Base-by-base conservation (phyloP, 2,113 vertebrate genomes). In the Caranx ignobilis region DNA sequence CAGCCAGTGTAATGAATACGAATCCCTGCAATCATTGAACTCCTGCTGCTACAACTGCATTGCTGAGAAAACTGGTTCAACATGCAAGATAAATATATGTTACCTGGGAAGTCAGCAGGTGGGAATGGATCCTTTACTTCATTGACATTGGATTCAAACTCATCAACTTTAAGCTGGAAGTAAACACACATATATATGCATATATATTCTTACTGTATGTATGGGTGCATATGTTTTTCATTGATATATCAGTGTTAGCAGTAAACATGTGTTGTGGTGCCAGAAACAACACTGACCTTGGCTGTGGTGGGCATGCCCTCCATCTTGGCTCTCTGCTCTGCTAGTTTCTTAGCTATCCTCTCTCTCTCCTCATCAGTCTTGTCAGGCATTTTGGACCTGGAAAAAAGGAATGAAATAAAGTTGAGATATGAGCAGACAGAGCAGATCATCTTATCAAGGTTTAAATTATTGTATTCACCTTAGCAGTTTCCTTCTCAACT, bases 71-170 rank as follows among this genome's bases (percentile, higher is more conserved):
- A 18, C 26, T 55, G 12, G 26, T 26, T 37, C 18, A 26, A 11
- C 9, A 64, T 60, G 16, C 15, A 47, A 56, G 13, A 63, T 64
- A 63, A 31, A 6, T 19, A 18, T 61, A n/a, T 0, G 74, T 89
- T 94, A 99, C 98, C 98, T 95, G 98, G 98, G 79, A 99, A 99
- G 87, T 99, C 98, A 11, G 96, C 97, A 12, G 98, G 97, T 35
- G 98, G 98, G 85, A 99, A 99, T 1, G 98, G 98, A 65, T 99
- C 98, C 90, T 99, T 99, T 70, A 99, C 96, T 92, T 99, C 98
- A 43, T 99, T 99, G 76, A 99, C 98, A 5, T 97, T 98, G 7
- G 97, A 98, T 91, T 99, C 98, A 95, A 99, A 99, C 82, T 99
- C 98, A 0, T 99, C 98, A 8, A 99, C 90, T 95, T 97, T 99